Evolutionary conservation across 2,797 vertebrate genomes (phyloP).

Genomic region (Luscinia megarhynchos): DNA sequence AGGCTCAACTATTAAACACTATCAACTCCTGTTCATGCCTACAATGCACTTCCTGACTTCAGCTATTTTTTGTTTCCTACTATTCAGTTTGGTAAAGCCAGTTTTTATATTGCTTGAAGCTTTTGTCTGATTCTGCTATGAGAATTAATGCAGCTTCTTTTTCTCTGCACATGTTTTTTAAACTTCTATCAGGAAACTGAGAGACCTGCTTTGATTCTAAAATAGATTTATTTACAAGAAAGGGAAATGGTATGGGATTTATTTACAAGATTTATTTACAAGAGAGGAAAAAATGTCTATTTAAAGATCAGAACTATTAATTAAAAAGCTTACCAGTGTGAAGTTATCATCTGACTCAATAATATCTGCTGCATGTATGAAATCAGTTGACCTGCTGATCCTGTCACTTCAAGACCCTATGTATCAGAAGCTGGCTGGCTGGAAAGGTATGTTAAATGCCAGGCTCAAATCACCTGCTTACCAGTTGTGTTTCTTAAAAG

Average conservation of each 20-base stretch:
- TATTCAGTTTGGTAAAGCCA: conserved; percentile 61
- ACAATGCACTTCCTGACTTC: conserved; percentile 63
- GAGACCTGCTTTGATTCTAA: conserved; percentile 56
- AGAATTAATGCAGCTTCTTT: conserved; percentile 48
- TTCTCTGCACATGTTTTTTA: conserved; percentile 68
- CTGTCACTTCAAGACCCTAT: background rate
- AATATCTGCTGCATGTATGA: background rate
- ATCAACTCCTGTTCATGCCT: conserved; percentile 51
- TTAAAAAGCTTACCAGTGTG: background rate
- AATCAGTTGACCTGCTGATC: background rate
- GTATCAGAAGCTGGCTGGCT: background rate
- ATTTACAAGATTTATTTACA: conserved; percentile 24
- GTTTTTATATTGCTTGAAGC: conserved; percentile 40
- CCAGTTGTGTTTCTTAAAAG: background rate
- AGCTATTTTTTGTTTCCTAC: conserved; percentile 68
- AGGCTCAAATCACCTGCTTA: background rate
- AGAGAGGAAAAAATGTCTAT: background rate
- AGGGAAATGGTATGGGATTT: conserved; percentile 10
- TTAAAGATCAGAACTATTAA: background rate
- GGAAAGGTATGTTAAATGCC: background rate
- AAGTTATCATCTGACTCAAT: background rate
- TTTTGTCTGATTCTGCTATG: conserved; percentile 56
- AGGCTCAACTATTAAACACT: conserved; percentile 48
- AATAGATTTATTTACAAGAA: conserved; percentile 33
- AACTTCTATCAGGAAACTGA: conserved; percentile 62